Conservation (phyloP, 1,140 invertebrate genomes). For the Achroia grisella region DNA sequence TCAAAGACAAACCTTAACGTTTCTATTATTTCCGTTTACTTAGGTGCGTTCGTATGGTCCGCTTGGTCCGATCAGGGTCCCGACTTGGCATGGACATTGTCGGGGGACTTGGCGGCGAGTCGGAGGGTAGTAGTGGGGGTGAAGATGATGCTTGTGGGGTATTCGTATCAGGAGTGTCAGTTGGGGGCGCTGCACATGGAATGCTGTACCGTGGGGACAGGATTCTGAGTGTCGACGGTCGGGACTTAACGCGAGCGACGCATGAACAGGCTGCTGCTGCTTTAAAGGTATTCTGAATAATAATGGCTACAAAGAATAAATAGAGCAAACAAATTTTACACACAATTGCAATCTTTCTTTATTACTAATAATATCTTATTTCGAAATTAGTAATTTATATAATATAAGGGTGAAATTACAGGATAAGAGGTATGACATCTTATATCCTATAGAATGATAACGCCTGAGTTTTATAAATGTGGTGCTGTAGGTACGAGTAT, state of each 20-base stretch:
- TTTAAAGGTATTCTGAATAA: constrained; percentile 82
- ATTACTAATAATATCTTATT: no score
- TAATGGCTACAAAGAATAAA: no score
- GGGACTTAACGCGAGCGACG: constrained; percentile 86
- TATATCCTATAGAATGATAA: no score
- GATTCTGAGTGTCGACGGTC: constrained; percentile 90
- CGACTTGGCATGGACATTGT: constrained; percentile 98
- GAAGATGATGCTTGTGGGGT: constrained; percentile 64
- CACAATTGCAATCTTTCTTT: no score
- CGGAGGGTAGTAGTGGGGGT: constrained; percentile 21
- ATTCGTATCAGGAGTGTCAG: constrained; percentile 94
- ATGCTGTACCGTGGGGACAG: constrained; percentile 93
- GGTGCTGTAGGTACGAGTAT: no score
- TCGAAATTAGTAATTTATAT: no score
- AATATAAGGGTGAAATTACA: no score
- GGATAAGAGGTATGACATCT: no score
- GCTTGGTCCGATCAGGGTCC: constrained; percentile 60
- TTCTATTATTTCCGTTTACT: constrained; percentile 9
- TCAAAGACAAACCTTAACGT: no score
- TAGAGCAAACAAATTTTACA: no score
- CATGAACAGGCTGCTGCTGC: constrained; percentile 93
- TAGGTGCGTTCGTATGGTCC: constrained; percentile 66
- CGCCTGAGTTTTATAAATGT: no score
- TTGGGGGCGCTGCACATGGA: constrained; percentile 96
- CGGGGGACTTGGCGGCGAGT: constrained; percentile 96